Percentiles rank a stretch among this genome's conserved stretches.
These are phyloP conservation scores for Gopherus evgoodei DNA, from an alignment of 2,113 vertebrate species.

Conservation along the genomic window DNA sequence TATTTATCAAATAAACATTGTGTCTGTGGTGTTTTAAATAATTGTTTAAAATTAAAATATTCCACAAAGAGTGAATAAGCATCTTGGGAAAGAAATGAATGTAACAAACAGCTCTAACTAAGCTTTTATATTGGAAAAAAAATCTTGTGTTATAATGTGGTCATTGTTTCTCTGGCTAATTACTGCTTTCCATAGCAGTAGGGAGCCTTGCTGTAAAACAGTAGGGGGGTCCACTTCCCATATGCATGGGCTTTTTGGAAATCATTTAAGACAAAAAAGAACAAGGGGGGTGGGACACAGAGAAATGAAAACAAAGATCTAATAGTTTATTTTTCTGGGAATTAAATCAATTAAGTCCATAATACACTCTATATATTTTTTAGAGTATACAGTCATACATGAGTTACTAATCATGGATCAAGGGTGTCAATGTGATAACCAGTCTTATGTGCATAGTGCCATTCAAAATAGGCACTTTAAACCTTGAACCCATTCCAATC, in stretches of 20 bases:
- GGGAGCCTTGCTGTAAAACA: slow-evolving; percentile 55
- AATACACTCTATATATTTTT: background rate
- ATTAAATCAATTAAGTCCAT: slow-evolving; percentile 10
- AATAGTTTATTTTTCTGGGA: slow-evolving; percentile 62
- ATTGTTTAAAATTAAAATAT: slow-evolving; percentile 10
- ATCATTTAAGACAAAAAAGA: background rate
- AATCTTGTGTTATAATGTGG: slow-evolving; percentile 24
- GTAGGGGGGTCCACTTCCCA: slow-evolving; percentile 30
- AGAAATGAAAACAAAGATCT: slow-evolving; percentile 41
- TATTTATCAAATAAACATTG: slow-evolving; percentile 2
- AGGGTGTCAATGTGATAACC: slow-evolving; percentile 50
- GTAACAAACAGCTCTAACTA: background rate
- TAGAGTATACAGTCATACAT: background rate
- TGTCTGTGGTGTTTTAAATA: slow-evolving; percentile 22
- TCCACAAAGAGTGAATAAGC: background rate
- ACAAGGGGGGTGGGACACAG: background rate
- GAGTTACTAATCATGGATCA: background rate
- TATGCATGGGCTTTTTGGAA: background rate
- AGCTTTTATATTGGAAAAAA: slow-evolving; percentile 2
- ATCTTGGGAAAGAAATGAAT: background rate
- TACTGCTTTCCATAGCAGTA: slow-evolving; percentile 34
- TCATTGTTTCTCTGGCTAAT: slow-evolving; percentile 66
- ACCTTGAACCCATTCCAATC: slow-evolving; percentile 12
- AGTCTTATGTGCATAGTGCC: slow-evolving; percentile 20
- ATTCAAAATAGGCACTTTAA: slow-evolving; percentile 20